Base-by-base conservation (phyloP, 2,797 vertebrate genomes). In the Danio jaintianensis region DNA sequence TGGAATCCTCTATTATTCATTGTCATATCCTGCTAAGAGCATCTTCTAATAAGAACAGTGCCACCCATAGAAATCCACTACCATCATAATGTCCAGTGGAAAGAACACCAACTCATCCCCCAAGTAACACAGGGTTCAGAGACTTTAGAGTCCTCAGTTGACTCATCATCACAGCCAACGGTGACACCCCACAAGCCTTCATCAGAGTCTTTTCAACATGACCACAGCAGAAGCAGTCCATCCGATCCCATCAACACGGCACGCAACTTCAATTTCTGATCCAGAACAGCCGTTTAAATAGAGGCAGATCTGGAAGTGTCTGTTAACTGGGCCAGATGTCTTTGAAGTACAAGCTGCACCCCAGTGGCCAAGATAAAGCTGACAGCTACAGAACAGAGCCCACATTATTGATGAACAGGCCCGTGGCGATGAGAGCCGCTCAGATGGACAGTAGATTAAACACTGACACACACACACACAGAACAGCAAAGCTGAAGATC, bases 331-430 rank as follows among this genome's bases (percentile, higher is more conserved):
- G 68, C 48, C 78, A 80, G 69, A 80, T 80, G 59, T 64, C 78
- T 80, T 73, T 80, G 69, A 80, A 80, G 69, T 64, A 48, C 48
- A 64, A 63, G 78, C 69, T 56, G 47, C 22, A 63, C 59, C 59
- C 69, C 59, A 56, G 59, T 73, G 78, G 69, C 40, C 45, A 64
- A 56, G 50, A 80, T 80, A 64, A 73, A 80, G 59, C 61, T 63
- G 38, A 59, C 68, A 80, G 38, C 59, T 38, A 55, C 58, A 72
- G 78, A 79, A 47, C 47, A 63, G 68, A 73, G 48, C 12, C 47
- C 68, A 80, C 58, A 80, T 80, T 80, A 73, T 66, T 80, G 78
- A 80, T 73, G 78, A 79, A 79, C 45, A 71, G 50, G 78, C 78
- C 69, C 5, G 40, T 62, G 78, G 78, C 22, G 40, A 73, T 64